Percentiles rank a stretch among this genome's conserved stretches.
These are phyloP conservation scores for Kradibia gibbosae DNA, from an alignment of 1,140 invertebrate genomes.

Conservation along the genomic window DNA sequence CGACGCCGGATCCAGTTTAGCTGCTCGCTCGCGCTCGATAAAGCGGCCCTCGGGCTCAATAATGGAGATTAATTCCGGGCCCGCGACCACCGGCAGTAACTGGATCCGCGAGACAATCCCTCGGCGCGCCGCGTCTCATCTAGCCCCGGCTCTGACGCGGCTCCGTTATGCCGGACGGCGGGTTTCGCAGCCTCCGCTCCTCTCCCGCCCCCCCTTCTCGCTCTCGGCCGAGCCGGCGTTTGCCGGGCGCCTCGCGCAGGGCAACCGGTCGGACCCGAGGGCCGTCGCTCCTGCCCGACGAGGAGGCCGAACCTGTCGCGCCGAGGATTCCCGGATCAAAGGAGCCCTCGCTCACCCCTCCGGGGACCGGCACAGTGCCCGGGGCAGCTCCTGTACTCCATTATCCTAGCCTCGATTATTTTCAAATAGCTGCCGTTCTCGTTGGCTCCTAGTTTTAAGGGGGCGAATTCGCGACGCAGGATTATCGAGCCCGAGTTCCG, in stretches of 20 bases:
- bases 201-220: not conserved
- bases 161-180: too few species aligned
- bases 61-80: not conserved
- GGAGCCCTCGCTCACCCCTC: not conserved
- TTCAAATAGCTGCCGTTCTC: not conserved
- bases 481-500: too few species aligned
- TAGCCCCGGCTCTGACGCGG: not conserved
- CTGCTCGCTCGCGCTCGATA: too few species aligned
- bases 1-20: not conserved
- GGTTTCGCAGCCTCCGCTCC: conserved; percentile 15
- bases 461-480: too few species aligned
- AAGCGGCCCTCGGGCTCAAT: not conserved
- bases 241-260: conserved; percentile 31
- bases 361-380: not conserved
- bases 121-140: too few species aligned
- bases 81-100: not conserved
- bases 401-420: not conserved
- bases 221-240: not conserved
- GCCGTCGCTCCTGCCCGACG: conserved; percentile 34
- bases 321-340: conserved; percentile 42
- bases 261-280: conserved; percentile 44
- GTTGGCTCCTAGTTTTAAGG: too few species aligned
- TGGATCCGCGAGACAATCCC: not conserved
- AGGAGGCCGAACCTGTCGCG: conserved; percentile 58
- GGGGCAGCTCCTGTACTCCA: too few species aligned